A percentile compares a stretch with the other conserved stretches of the same genome.
Evolutionary conservation across 2,888 invertebrate genomes (phyloP).

Genomic region (Eugnorisma glareosa): DNA sequence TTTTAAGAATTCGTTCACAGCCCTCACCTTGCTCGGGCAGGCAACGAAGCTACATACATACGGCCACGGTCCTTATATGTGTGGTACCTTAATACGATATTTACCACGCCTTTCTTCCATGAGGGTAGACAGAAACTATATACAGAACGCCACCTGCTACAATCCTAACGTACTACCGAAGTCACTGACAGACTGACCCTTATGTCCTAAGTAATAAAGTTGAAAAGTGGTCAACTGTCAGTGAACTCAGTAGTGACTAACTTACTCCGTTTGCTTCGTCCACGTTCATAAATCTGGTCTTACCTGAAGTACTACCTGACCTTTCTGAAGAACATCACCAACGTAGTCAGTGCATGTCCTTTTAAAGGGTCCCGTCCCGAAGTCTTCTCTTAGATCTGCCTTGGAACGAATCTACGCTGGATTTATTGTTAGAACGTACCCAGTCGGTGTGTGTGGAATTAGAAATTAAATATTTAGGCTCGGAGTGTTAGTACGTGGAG

Average conservation of each 20-base stretch:
- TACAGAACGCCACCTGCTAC: background rate
- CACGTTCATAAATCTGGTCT: background rate
- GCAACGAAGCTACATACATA: too few relatives aligned
- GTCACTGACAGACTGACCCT: too few relatives aligned
- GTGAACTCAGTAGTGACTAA: too few relatives aligned
- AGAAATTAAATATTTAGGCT: slow-evolving; percentile 62
- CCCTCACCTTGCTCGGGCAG: too few relatives aligned
- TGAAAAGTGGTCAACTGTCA: too few relatives aligned
- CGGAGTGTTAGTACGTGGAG: background rate
- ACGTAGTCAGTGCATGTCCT: background rate
- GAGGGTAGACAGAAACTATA: background rate
- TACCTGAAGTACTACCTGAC: background rate
- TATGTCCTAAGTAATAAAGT: too few relatives aligned
- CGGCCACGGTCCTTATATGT: too few relatives aligned
- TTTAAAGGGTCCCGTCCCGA: background rate
- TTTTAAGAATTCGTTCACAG: too few relatives aligned
- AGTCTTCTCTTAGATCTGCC: background rate
- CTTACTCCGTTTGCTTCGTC: too few relatives aligned
- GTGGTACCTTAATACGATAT: too few relatives aligned
- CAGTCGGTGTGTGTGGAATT: slow-evolving; percentile 53
- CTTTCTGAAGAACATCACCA: background rate
- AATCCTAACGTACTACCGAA: background rate
- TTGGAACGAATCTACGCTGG: slow-evolving; percentile 23
- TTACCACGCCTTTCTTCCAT: background rate
- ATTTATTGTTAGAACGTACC: slow-evolving; percentile 37